These are phyloP conservation scores for Urocynchramus pylzowi DNA, from an alignment of 2,113 vertebrate species.

Conservation along the genomic window DNA sequence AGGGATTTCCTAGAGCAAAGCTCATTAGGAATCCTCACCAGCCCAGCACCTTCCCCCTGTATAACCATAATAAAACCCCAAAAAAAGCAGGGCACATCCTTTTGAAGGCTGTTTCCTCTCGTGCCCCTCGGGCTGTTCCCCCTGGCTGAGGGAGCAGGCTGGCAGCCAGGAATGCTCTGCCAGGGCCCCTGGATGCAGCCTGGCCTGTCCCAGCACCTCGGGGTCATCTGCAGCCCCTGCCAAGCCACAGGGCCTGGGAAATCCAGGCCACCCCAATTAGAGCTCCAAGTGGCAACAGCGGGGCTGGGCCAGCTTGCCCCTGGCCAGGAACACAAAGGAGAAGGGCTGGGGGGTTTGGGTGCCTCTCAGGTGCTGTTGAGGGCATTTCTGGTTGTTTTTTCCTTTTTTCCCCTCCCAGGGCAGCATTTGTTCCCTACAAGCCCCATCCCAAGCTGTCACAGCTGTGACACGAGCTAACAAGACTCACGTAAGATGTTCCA, in stretches of 20 bases:
- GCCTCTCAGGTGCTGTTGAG: neutral
- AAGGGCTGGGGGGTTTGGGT: neutral
- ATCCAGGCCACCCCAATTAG: neutral
- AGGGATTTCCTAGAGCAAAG: neutral
- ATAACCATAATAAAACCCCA: neutral
- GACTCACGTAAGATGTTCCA: too few relatives aligned
- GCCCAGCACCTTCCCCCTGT: neutral
- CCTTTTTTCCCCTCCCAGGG: too few relatives aligned
- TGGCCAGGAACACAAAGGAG: neutral
- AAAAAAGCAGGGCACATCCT: neutral
- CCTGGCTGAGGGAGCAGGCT: neutral
- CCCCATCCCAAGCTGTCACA: too few relatives aligned
- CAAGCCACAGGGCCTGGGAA: neutral
- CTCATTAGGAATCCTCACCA: slow-evolving; percentile 16
- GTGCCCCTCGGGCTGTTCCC: neutral
- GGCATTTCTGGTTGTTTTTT: neutral
- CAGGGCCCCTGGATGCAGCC: neutral
- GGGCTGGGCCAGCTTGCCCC: neutral
- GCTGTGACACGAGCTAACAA: too few relatives aligned
- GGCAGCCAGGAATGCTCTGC: neutral
- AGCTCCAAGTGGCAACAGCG: accelerated
- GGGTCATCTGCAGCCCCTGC: neutral
- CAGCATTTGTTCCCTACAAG: neutral
- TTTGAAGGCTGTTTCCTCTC: slow-evolving; percentile 1
- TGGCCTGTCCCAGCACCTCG: neutral